phyloP scores from a whole-genome alignment of 2,113 vertebrate species.

The Dipodomys stephensi region DNA sequence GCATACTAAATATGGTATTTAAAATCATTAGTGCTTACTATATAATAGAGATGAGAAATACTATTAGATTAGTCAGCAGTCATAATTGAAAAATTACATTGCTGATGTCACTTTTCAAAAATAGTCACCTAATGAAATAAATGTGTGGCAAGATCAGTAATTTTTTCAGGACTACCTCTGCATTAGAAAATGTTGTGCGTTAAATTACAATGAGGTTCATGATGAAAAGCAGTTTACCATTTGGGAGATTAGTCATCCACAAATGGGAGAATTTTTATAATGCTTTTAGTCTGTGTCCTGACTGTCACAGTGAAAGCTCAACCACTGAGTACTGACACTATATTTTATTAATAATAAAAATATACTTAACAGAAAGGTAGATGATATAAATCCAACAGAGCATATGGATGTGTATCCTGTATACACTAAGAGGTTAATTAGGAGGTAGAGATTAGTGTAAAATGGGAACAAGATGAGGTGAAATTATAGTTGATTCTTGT shows the following conservation, averaged over 20 bases:
- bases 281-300: neutral
- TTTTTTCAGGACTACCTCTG: neutral
- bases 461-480: neutral
- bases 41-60: neutral
- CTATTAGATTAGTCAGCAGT: neutral
- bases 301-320: neutral
- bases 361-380: neutral
- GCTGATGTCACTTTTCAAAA: conserved; percentile 44
- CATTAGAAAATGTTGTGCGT: neutral
- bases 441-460: neutral
- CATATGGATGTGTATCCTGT: neutral
- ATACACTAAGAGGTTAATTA: neutral
- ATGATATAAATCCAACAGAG: neutral
- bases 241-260: neutral
- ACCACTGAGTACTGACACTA: neutral
- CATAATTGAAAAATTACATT: conserved; percentile 52
- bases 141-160: conserved; percentile 36
- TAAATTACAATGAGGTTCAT: neutral
- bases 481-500: neutral
- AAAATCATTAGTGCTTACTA: neutral
- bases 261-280: neutral
- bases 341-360: conserved; percentile 48
- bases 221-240: conserved; percentile 21
- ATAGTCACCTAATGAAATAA: conserved; percentile 19
- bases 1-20: neutral